Evolutionary conservation across 2,888 invertebrate genomes (phyloP), one percentile per base, ranked within the genome.

Genomic region (Andrena marginata): DNA sequence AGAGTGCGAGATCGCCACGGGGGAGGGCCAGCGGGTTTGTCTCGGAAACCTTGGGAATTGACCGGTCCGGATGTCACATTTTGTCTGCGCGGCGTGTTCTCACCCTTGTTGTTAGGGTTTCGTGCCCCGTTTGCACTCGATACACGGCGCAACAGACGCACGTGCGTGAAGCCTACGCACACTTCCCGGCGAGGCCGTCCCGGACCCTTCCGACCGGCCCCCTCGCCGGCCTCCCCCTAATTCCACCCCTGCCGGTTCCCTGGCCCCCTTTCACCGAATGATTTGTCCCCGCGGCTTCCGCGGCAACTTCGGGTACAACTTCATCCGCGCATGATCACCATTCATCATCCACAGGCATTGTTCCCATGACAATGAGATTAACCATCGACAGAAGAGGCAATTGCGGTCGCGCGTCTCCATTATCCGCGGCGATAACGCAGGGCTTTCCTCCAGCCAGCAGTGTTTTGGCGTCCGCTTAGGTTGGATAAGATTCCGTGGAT

Each of bases 251-350:
- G 49, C 48, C 26, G 59, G 64, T 75, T 4, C 70, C 77, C 54
- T 42, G 42, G 60, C 62, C 67, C 70, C 67, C 42, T 71, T 73
- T 68, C 69, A 77, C 69, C 65, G 77, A 82, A 88, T 87, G 88
- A 91, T 92, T 92, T 91, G 91, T 91, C 89, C 90, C 86, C 89
- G 91, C 87, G 91, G 91, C 90, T 90, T 91, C 89, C 85, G 80
- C 86, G 81, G 72, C 78, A 85, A 82, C 73, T 77, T 77, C 83
- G 76, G 75, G 49, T 87, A 89, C 85, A 82, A 89, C 89, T 91
- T 90, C 85, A 89, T 91, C 85, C 87, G 26, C 51, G 73, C 76
- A 70, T 74, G 62, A 83, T 85, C 74, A 70, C 67, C 29, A 31
- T 81, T 80, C 75, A 64, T 84, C 80, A 76, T 79, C 71, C 70